Percentiles rank a stretch among this genome's conserved stretches.
Conservation (phyloP, 2,888 invertebrate species). For the Thera britannica region DNA sequence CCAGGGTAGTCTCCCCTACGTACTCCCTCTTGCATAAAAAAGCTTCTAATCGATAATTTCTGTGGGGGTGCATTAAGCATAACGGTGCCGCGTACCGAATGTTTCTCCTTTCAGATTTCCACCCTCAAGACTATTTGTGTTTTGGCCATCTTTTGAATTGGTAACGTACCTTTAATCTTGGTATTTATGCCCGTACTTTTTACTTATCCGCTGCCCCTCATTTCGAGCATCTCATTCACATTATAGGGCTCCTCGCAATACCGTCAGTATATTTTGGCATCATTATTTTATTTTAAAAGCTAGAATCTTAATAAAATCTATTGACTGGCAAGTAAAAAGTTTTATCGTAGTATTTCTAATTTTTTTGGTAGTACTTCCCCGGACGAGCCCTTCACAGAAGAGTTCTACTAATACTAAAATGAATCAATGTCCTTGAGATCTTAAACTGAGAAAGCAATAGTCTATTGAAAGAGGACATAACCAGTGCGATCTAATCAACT, state of each 20-base stretch:
- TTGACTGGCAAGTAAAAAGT: not conserved
- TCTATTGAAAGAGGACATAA: conserved; percentile 39
- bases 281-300: not conserved
- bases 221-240: conserved; percentile 20
- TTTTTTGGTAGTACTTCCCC: not conserved
- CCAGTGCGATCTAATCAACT: conserved; percentile 67
- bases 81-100: conserved; percentile 73
- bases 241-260: conserved; percentile 21
- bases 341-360: not conserved
- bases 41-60: conserved; percentile 85
- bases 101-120: conserved; percentile 81
- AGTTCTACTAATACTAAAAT: conserved; percentile 11
- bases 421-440: conserved; percentile 17
- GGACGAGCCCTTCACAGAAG: too few species aligned
- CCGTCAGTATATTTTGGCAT: not conserved
- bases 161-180: conserved; percentile 53
- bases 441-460: conserved; percentile 32
- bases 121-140: conserved; percentile 79
- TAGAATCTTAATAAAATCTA: not conserved
- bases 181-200: conserved; percentile 47
- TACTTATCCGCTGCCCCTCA: conserved; percentile 25
- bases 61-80: conserved; percentile 86
- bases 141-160: conserved; percentile 75
- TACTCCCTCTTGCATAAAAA: conserved; percentile 85
- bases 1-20: conserved; percentile 75